Percentiles rank a stretch among this genome's conserved stretches.
Evolutionary conservation across 53 echinoderm and acorn worm genomes (phyloP).

Genomic region (Astropecten irregularis): DNA sequence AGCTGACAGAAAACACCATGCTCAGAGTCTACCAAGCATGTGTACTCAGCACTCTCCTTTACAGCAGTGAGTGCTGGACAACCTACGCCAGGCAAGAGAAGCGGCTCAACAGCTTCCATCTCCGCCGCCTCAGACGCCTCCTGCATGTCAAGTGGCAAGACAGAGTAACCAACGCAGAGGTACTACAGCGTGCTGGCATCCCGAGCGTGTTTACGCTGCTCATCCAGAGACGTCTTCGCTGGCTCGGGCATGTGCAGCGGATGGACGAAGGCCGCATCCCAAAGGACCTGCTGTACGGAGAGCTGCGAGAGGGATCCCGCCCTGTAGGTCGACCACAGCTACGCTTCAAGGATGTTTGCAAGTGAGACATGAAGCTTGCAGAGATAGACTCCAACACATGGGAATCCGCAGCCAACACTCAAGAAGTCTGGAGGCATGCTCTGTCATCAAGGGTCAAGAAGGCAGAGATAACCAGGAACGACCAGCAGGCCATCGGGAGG

Average conservation of each 20-base stretch:
- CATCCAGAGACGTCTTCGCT: not conserved
- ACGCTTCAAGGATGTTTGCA: too few species aligned
- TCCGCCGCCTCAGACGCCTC: not conserved
- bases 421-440: too few species aligned
- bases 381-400: too few species aligned
- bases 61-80: not conserved
- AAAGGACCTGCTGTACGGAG: constrained; percentile 35
- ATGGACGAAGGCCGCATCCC: constrained; percentile 30
- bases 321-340: constrained; percentile 2
- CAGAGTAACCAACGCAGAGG: not conserved
- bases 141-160: constrained; percentile 7
- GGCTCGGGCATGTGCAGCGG: constrained; percentile 24
- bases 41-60: not conserved
- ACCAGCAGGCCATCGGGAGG: too few species aligned
- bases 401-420: too few species aligned
- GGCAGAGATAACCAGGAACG: too few species aligned
- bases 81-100: not conserved
- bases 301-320: constrained; percentile 28
- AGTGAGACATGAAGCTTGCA: too few species aligned
- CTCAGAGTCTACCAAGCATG: not conserved
- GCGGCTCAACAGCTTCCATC: constrained; percentile 6
- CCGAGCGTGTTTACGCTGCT: constrained; percentile 10
- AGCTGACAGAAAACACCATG: constrained; percentile 22
- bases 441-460: too few species aligned
- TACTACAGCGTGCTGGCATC: not conserved